These are phyloP conservation scores for Peribatodes rhomboidaria DNA, from an alignment of 2,888 invertebrate genomes.

Conservation along the genomic window DNA sequence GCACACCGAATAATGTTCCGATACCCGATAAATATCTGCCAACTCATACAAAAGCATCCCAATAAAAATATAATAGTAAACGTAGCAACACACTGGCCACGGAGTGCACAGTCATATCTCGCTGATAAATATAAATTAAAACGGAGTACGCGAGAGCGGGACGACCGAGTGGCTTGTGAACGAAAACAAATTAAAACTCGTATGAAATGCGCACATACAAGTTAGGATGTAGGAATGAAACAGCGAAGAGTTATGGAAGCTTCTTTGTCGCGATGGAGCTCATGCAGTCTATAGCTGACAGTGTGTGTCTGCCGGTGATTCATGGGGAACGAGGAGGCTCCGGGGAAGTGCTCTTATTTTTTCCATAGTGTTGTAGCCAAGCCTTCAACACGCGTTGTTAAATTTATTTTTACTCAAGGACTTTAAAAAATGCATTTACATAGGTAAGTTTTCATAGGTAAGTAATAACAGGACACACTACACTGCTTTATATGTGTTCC, in stretches of 20 bases:
- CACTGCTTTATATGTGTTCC: too few species aligned
- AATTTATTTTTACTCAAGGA: too few species aligned
- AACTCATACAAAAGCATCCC: conserved; percentile 86
- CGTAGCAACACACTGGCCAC: conserved; percentile 82
- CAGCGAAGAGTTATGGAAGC: conserved; percentile 45
- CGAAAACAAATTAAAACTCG: conserved; percentile 72
- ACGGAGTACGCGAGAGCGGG: conserved; percentile 59
- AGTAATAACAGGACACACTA: too few species aligned
- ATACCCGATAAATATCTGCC: conserved; percentile 87
- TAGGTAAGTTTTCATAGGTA: too few species aligned
- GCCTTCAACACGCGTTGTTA: too few species aligned
- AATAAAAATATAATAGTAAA: conserved; percentile 86
- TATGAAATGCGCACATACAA: conserved; percentile 61
- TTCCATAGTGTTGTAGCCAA: background rate
- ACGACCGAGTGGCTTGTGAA: conserved; percentile 55
- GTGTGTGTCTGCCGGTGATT: conserved; percentile 22
- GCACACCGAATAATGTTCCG: conserved; percentile 84
- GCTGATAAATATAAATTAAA: conserved; percentile 80
- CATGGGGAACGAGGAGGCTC: background rate
- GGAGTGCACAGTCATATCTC: conserved; percentile 83
- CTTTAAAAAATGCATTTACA: too few species aligned
- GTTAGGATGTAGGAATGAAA: conserved; percentile 55
- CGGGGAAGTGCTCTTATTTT: conserved; percentile 6
- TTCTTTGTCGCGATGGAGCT: conserved; percentile 52
- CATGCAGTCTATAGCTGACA: background rate